These are phyloP conservation scores for Noctuana brunneofusca DNA, from an alignment of 2,888 invertebrate genomes.

Conservation along the genomic window DNA sequence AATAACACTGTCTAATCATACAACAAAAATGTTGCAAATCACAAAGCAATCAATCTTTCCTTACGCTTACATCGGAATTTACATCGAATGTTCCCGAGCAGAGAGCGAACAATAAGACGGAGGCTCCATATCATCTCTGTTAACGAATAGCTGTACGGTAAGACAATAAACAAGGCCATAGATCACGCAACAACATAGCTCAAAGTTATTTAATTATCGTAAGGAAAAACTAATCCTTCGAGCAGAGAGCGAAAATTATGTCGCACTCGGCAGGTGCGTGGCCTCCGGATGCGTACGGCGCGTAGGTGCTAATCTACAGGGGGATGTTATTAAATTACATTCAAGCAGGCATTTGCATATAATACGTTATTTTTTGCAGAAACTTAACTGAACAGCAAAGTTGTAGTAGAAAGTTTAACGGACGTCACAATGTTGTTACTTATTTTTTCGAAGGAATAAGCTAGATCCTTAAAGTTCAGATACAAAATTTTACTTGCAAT, in stretches of 20 bases:
- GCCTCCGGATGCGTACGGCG: slow-evolving; percentile 48
- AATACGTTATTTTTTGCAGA: too few relatives aligned
- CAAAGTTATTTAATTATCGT: slow-evolving; percentile 82
- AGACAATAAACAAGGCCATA: slow-evolving; percentile 78
- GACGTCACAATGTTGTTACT: too few relatives aligned
- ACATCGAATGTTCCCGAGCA: slow-evolving; percentile 19
- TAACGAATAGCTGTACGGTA: slow-evolving; percentile 45
- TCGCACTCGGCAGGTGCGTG: slow-evolving; percentile 67
- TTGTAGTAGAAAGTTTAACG: too few relatives aligned
- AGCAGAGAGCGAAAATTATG: slow-evolving; percentile 71
- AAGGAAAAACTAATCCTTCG: slow-evolving; percentile 81
- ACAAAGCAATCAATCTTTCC: slow-evolving; percentile 28
- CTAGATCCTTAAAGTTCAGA: too few relatives aligned
- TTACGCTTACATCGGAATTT: slow-evolving; percentile 17
- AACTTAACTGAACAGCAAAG: too few relatives aligned
- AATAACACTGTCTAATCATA: background rate
- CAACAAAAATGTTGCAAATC: slow-evolving; percentile 2
- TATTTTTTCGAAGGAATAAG: too few relatives aligned
- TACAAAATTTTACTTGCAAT: too few relatives aligned
- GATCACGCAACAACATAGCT: slow-evolving; percentile 77
- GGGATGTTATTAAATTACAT: slow-evolving; percentile 41
- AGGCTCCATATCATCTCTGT: slow-evolving; percentile 51
- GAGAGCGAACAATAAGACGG: slow-evolving; percentile 42
- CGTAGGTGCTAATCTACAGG: slow-evolving; percentile 54
- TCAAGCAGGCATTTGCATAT: too few relatives aligned